Base-by-base conservation (phyloP, 2,797 vertebrate genomes). In the Stomatorhinus walkeri region DNA sequence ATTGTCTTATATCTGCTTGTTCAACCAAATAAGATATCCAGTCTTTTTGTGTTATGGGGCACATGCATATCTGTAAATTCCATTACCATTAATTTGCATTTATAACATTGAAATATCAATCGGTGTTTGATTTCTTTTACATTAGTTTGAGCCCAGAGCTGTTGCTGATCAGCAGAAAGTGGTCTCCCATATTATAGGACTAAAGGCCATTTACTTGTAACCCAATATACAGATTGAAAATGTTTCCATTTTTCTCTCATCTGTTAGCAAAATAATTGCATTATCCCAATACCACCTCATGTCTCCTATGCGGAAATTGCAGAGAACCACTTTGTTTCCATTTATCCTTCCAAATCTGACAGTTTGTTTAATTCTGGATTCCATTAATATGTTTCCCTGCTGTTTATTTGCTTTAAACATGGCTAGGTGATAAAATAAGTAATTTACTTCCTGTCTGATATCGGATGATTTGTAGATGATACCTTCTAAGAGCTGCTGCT, bases 281-380 rank as follows among this genome's bases (percentile, higher is more conserved):
- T 81, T 81, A 46, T 46, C 76, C 1, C 16, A n/a, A 46, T 46
- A 46, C 7, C 40, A 46, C 40, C 40, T 81, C 36, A 79, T 16
- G 1, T 79, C 14, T 79, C 36, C 7, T n/a, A 10, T 46, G 76
- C 2, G 40, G 76, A n/a, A 81, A 32, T n/a, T 81, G 40, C 40
- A 81, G 36, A 81, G 16, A 81, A 81, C 40, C 76, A n/a, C 76
- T 81, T 81, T 81, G 36, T 46, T 81, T 81, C 40, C 76, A n/a
- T 81, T 46, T 43, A 43, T 81, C 76, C 40, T 81, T 81, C 36
- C 16, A 19, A 43, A 81, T 46, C 36, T 79, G 72, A 79, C 72
- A 1, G 1, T 40, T 79, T n/a, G 2, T 46, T 81, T 43, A 19
- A 81, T 22, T 46, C 43, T 79, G 36, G 36, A 46, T 43, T 43